These are phyloP conservation scores for Lamprotornis superbus DNA, from an alignment of 2,113 vertebrate species.

Conservation along the genomic window DNA sequence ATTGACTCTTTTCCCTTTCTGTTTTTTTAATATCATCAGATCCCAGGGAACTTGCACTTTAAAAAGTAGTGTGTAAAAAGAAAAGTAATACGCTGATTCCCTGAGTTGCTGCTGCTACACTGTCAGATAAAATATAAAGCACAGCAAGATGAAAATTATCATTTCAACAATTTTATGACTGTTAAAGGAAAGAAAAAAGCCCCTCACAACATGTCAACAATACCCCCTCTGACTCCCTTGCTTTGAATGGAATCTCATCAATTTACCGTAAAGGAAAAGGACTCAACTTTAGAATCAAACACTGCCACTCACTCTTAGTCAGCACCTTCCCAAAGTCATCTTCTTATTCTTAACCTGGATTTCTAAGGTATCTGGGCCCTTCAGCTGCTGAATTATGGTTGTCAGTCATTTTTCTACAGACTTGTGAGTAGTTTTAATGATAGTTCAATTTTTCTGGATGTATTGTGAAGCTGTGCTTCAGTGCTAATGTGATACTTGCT, in stretches of 20 bases:
- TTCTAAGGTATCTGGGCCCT: neutral
- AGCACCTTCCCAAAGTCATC: neutral
- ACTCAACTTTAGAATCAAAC: neutral
- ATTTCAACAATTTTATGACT: neutral
- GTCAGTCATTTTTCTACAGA: neutral
- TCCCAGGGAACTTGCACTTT: neutral
- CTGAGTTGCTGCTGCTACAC: neutral
- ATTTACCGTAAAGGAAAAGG: neutral
- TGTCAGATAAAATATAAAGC: neutral
- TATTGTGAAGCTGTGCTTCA: neutral
- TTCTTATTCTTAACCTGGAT: neutral
- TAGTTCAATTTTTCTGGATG: neutral
- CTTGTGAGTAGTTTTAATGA: neutral
- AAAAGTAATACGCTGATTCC: neutral
- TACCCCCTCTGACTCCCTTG: neutral
- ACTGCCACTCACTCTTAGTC: neutral
- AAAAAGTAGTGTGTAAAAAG: neutral
- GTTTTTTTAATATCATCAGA: neutral
- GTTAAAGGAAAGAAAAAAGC: neutral
- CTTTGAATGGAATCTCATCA: neutral
- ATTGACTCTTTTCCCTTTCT: neutral
- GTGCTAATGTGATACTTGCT: neutral
- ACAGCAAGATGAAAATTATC: neutral
- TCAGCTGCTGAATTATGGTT: neutral
- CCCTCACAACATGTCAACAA: no score